These are phyloP conservation scores for Scyliorhinus canicula DNA, from an alignment of 2,797 vertebrate genomes.

Conservation along the genomic window DNA sequence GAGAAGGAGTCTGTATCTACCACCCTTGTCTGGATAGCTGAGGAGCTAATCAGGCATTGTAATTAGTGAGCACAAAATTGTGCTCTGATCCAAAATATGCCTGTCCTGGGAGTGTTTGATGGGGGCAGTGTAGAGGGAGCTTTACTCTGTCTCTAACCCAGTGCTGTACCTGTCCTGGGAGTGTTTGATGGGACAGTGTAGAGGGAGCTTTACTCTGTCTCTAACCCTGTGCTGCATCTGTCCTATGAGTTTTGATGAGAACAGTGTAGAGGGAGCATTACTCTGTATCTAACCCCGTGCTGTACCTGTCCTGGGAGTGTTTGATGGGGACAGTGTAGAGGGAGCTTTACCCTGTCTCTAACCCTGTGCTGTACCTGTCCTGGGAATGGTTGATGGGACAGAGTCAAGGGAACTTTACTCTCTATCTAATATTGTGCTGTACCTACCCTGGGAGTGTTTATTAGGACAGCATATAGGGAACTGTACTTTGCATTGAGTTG, in stretches of 20 bases:
- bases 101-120: no score
- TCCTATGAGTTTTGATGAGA: background rate
- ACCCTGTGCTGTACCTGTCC: background rate
- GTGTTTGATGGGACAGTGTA: background rate
- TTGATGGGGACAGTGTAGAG: background rate
- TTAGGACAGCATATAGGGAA: background rate
- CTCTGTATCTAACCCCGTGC: background rate
- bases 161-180: background rate
- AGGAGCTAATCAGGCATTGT: no score
- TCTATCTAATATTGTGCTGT: background rate
- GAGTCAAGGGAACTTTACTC: background rate
- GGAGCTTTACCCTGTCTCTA: background rate
- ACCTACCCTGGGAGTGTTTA: background rate
- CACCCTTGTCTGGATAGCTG: no score
- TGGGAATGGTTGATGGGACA: background rate
- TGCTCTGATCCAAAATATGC: no score
- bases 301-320: background rate
- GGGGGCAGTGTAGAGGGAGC: background rate
- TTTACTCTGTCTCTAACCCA: background rate
- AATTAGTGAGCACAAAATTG: no score
- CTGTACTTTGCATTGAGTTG: background rate
- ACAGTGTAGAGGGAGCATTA: background rate
- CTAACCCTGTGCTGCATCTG: background rate
- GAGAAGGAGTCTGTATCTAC: no score
- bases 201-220: background rate